These are phyloP conservation scores for Heteractis magnifica DNA, from an alignment of 92 coral and sea anemone species.

Conservation along the genomic window DNA sequence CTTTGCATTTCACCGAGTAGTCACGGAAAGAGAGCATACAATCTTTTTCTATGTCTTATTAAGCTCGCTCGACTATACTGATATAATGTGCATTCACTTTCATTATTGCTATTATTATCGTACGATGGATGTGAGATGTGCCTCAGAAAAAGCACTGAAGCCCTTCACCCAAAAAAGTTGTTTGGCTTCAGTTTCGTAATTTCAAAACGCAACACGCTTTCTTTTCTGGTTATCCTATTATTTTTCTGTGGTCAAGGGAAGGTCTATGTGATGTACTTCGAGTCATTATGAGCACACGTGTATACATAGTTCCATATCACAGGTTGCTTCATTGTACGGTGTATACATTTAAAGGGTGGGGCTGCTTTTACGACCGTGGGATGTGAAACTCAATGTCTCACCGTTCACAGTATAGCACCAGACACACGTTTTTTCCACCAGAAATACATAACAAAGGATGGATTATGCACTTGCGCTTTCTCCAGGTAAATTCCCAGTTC, in stretches of 20 bases:
- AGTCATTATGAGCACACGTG: constrained; percentile 28
- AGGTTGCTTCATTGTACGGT: constrained; percentile 24
- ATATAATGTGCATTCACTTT: no score
- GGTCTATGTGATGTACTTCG: constrained; percentile 11
- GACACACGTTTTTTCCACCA: constrained; percentile 20
- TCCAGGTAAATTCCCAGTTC: background rate
- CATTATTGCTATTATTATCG: background rate
- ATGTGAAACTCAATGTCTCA: background rate
- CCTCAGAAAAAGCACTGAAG: background rate
- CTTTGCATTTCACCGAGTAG: background rate
- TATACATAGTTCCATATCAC: constrained; percentile 15
- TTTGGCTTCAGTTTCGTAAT: background rate
- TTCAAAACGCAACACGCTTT: constrained; percentile 12
- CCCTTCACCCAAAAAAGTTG: constrained; percentile 8
- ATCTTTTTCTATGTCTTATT: background rate
- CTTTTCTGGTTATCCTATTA: constrained; percentile 23
- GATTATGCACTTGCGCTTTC: background rate
- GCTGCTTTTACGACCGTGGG: constrained; percentile 27
- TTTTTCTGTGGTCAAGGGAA: constrained; percentile 6
- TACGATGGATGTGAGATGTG: background rate
- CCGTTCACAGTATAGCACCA: constrained; percentile 21
- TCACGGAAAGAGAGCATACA: background rate
- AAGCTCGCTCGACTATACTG: no score
- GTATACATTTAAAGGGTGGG: constrained; percentile 16
- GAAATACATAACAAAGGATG: background rate